phyloP scores from a whole-genome alignment of 2,888 invertebrate species.

The Ischnura elegans region DNA sequence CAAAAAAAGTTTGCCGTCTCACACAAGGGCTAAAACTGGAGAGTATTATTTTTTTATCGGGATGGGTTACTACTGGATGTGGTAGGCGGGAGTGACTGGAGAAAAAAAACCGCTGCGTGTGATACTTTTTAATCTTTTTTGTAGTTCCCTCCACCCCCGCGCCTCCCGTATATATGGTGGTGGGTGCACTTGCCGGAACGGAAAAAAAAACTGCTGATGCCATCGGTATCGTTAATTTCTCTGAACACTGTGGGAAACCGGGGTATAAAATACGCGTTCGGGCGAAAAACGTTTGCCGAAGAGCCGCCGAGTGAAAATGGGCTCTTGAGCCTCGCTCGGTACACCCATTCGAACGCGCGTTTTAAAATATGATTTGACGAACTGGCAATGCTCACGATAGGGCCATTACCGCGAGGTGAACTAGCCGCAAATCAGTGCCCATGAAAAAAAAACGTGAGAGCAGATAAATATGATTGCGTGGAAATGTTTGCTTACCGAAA shows the following conservation, averaged over 20 bases:
- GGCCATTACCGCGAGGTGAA: not conserved
- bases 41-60: not conserved
- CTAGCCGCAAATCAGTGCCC: not conserved
- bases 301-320: not conserved
- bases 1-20: slow-evolving; percentile 16
- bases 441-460: too few species aligned
- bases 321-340: not conserved
- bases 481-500: too few species aligned
- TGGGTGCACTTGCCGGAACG: not conserved
- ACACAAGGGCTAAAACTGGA: slow-evolving; percentile 15
- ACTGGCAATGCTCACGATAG: not conserved
- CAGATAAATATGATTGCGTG: too few species aligned
- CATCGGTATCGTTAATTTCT: not conserved
- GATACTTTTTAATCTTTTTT: not conserved
- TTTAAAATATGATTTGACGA: not conserved
- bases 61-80: not conserved
- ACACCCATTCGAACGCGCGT: not conserved
- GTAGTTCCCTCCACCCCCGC: not conserved
- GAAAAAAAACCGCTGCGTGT: not conserved
- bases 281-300: not conserved
- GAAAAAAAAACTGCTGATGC: not conserved
- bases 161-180: too few species aligned
- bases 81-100: not conserved
- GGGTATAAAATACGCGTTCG: not conserved
- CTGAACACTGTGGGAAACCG: not conserved